phyloP scores from a whole-genome alignment of 2,113 vertebrate species.

The Leucopsar rothschildi region DNA sequence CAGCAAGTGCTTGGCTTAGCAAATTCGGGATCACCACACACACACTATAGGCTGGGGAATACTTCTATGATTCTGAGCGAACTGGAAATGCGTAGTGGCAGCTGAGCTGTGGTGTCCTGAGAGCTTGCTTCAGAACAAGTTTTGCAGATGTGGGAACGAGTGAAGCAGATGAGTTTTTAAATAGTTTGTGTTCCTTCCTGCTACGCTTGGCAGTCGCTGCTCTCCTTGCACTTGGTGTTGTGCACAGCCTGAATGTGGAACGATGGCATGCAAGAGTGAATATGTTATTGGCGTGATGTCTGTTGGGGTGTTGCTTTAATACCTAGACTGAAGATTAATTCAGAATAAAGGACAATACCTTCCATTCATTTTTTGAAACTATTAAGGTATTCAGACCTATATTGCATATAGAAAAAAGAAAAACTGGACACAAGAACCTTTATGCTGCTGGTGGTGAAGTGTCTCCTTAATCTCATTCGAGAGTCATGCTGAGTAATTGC shows the following conservation, averaged over 20 bases:
- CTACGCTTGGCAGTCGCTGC: fast-evolving
- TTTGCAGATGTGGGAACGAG: background rate
- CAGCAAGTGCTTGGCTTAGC: too few relatives aligned
- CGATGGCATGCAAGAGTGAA: background rate
- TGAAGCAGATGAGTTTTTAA: background rate
- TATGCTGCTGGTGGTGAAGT: background rate
- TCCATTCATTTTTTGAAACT: fast-evolving
- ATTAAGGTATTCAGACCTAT: background rate
- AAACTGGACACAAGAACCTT: background rate
- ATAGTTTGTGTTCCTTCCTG: background rate
- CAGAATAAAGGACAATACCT: background rate
- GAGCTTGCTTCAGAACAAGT: background rate
- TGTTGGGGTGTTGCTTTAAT: background rate
- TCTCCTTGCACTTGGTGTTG: fast-evolving
- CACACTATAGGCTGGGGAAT: background rate
- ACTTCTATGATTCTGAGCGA: background rate
- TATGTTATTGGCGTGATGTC: fast-evolving
- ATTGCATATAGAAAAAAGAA: background rate
- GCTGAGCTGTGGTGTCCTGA: background rate
- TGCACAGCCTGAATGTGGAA: background rate
- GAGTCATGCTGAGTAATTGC: background rate
- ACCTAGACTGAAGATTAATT: background rate
- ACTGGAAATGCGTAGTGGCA: fast-evolving
- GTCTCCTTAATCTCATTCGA: background rate
- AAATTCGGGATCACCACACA: background rate